These are phyloP conservation scores for Drosophila ambigua DNA, from an alignment of 1,140 invertebrate species.

Conservation along the genomic window DNA sequence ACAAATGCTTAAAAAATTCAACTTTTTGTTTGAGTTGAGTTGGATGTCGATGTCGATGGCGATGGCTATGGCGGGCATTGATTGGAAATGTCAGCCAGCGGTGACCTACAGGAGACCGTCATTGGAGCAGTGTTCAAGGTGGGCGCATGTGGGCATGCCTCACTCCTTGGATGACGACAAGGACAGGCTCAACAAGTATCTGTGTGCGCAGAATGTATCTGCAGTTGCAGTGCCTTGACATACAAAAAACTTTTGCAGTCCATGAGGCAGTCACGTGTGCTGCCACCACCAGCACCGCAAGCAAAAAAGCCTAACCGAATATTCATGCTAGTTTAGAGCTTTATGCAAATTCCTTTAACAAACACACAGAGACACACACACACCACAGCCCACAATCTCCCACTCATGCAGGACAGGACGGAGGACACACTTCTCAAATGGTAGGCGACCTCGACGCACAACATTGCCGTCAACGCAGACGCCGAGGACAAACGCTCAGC, in stretches of 20 bases:
- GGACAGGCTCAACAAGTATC: constrained; percentile 74
- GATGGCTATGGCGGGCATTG: constrained; percentile 36
- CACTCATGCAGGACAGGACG: constrained; percentile 25
- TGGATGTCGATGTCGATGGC: too few species aligned
- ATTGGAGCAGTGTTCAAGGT: constrained; percentile 60
- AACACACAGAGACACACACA: constrained; percentile 19
- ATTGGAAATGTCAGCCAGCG: constrained; percentile 52
- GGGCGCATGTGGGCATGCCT: constrained; percentile 6
- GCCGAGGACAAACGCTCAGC: constrained; percentile 53
- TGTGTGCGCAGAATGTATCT: constrained; percentile 23
- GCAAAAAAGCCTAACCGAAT: constrained; percentile 74
- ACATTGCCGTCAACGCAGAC: constrained; percentile 54
- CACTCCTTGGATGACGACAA: constrained; percentile 28
- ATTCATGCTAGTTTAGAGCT: constrained; percentile 70
- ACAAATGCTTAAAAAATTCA: constrained; percentile 56
- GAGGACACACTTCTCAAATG: constrained; percentile 68
- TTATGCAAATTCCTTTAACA: constrained; percentile 71
- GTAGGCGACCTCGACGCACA: constrained; percentile 74
- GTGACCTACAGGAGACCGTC: constrained; percentile 51
- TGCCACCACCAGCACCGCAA: constrained; percentile 38
- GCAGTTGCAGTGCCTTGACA: constrained; percentile 71
- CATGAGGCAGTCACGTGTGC: constrained; percentile 60
- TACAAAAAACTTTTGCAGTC: constrained; percentile 58
- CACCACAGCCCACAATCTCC: constrained; percentile 5
- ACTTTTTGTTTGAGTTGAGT: constrained; percentile 39